Evolutionary conservation across 35 echinoderm and acorn worm genomes (phyloP).

Genomic region (Ptychodera flava): DNA sequence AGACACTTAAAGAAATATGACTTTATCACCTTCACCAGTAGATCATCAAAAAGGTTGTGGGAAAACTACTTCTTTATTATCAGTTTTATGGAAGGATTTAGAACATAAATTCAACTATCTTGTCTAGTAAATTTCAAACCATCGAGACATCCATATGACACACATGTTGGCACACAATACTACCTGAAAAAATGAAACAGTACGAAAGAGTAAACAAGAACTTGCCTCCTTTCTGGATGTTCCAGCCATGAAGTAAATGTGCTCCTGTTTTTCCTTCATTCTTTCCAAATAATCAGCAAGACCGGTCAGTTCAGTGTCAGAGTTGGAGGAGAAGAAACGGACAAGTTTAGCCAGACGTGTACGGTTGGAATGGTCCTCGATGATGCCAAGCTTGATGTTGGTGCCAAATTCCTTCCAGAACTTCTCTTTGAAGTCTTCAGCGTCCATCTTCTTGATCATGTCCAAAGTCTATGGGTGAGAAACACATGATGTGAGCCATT

Average conservation of each 20-base stretch:
- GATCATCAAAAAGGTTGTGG: too few species aligned
- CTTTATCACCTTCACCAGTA: too few species aligned
- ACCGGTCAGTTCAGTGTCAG: slow-evolving; percentile 70
- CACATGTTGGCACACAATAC: too few species aligned
- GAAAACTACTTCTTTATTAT: too few species aligned
- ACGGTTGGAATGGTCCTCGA: slow-evolving; percentile 97
- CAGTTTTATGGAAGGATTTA: too few species aligned
- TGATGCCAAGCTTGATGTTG: slow-evolving; percentile 97
- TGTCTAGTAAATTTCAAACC: too few species aligned
- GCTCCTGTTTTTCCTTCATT: slow-evolving; percentile 99
- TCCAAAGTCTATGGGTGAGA: slow-evolving; percentile 64
- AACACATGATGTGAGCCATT: not conserved
- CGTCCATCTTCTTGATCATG: slow-evolving; percentile 97
- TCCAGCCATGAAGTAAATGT: slow-evolving; percentile 97
- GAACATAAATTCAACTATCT: too few species aligned
- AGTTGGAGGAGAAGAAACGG: slow-evolving; percentile 92
- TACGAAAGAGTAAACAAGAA: too few species aligned
- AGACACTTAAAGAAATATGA: too few species aligned
- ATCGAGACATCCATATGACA: too few species aligned
- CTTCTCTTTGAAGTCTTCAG: slow-evolving; percentile 82
- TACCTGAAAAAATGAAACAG: too few species aligned
- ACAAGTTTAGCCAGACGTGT: slow-evolving; percentile 93
- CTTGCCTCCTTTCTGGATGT: slow-evolving; percentile 65
- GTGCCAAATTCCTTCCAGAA: slow-evolving; percentile 98
- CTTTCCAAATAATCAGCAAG: slow-evolving; percentile 83